phyloP scores from a whole-genome alignment of 2,113 vertebrate genomes.

The Thalassoma bifasciatum region DNA sequence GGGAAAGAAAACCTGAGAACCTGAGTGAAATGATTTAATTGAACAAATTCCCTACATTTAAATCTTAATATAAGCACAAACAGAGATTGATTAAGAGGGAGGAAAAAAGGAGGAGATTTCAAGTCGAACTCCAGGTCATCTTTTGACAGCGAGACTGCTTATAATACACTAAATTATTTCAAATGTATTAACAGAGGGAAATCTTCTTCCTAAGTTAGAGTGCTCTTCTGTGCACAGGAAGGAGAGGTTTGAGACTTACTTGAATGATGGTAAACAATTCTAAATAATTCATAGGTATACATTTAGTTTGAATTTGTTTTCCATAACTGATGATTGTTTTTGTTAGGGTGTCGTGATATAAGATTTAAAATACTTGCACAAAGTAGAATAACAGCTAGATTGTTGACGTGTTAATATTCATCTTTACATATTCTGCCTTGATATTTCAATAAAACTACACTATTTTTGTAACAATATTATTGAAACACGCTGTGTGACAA shows the following conservation, averaged over 20 bases:
- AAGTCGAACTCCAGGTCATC: slow-evolving; percentile 22
- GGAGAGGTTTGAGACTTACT: slow-evolving; percentile 14
- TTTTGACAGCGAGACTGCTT: slow-evolving; percentile 54
- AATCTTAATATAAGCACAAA: neutral
- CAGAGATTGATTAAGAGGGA: neutral
- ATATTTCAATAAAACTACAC: neutral
- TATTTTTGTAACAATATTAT: neutral
- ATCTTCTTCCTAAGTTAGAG: slow-evolving; percentile 47
- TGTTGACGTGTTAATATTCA: too few species aligned
- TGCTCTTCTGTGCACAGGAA: slow-evolving; percentile 30
- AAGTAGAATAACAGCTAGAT: neutral
- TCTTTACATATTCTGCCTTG: too few species aligned
- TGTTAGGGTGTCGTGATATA: too few species aligned
- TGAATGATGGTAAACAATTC: slow-evolving; percentile 60
- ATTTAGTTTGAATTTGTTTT: slow-evolving; percentile 41
- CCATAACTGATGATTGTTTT: too few species aligned
- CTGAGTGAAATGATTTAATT: neutral
- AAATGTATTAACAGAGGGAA: slow-evolving; percentile 56
- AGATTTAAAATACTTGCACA: too few species aligned
- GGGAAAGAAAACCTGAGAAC: neutral
- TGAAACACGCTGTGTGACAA: neutral
- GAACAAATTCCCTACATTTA: neutral
- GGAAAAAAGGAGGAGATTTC: too few species aligned
- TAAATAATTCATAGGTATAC: slow-evolving; percentile 64
- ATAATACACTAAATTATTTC: slow-evolving; percentile 64